Conservation (phyloP, 2,113 vertebrate species). For the Hypanus sabinus region DNA sequence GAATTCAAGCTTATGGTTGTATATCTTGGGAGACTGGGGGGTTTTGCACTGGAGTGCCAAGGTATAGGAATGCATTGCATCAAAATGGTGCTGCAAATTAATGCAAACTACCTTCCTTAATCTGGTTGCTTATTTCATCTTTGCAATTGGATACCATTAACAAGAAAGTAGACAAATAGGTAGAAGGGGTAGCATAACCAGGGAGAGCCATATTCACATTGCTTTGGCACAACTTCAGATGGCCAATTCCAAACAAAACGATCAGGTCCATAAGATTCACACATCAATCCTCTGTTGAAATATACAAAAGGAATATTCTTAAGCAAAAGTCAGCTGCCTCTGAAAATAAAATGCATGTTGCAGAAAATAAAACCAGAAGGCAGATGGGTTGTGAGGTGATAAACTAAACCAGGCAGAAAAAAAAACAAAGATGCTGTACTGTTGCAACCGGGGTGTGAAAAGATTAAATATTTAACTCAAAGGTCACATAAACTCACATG, state of each 20-base stretch:
- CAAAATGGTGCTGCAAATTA: background rate
- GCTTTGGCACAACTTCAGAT: background rate
- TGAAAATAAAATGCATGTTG: background rate
- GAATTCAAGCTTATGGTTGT: background rate
- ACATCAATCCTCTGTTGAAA: background rate
- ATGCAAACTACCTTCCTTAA: background rate
- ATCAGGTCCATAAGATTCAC: background rate
- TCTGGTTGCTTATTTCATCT: background rate
- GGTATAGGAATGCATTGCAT: background rate
- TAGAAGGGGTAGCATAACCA: background rate
- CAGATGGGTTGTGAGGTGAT: background rate
- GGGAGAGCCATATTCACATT: background rate
- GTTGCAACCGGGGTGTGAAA: background rate
- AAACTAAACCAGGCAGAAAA: background rate
- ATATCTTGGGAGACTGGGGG: background rate
- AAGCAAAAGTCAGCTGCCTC: background rate
- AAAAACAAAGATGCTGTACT: background rate
- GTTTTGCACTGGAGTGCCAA: background rate
- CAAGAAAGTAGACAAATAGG: background rate
- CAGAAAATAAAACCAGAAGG: background rate
- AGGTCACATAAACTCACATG: conserved; percentile 10
- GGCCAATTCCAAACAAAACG: background rate
- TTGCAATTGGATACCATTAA: background rate
- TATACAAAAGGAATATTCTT: background rate
- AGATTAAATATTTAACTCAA: conserved; percentile 3